phyloP scores from a whole-genome alignment of 2,113 vertebrate species.

The Turnix velox region DNA sequence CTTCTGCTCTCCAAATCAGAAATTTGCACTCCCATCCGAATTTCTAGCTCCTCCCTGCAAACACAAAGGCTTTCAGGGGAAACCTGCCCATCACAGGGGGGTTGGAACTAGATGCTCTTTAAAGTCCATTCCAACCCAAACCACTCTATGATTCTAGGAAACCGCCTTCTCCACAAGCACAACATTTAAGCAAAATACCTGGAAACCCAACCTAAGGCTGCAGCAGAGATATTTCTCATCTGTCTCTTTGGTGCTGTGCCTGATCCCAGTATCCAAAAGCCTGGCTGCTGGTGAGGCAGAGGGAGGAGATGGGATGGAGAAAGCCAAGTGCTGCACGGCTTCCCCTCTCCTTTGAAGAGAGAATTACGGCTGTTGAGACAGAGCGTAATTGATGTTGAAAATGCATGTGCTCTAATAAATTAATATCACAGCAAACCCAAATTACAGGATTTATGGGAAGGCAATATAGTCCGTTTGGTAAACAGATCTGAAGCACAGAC shows the following conservation, averaged over 20 bases:
- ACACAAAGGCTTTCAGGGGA: background rate
- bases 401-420: conserved; percentile 41
- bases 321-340: background rate
- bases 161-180: background rate
- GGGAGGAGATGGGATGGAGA: background rate
- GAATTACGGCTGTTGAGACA: conserved; percentile 35
- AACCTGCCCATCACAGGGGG: no score
- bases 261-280: background rate
- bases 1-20: background rate
- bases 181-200: background rate
- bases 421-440: conserved; percentile 39
- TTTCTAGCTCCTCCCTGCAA: background rate
- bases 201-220: background rate
- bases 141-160: no score
- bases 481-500: conserved; percentile 57
- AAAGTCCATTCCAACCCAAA: no score
- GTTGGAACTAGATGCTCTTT: no score
- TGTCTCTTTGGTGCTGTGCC: background rate
- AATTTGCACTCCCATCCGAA: background rate
- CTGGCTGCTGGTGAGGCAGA: accelerated
- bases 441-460: conserved; percentile 25
- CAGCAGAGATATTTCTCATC: accelerated
- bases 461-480: conserved; percentile 35
- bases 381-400: conserved; percentile 34
- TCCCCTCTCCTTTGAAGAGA: background rate